Evolutionary conservation across 2,888 invertebrate genomes (phyloP), one percentile per base, ranked within the genome.

Genomic region (Plutella xylostella): DNA sequence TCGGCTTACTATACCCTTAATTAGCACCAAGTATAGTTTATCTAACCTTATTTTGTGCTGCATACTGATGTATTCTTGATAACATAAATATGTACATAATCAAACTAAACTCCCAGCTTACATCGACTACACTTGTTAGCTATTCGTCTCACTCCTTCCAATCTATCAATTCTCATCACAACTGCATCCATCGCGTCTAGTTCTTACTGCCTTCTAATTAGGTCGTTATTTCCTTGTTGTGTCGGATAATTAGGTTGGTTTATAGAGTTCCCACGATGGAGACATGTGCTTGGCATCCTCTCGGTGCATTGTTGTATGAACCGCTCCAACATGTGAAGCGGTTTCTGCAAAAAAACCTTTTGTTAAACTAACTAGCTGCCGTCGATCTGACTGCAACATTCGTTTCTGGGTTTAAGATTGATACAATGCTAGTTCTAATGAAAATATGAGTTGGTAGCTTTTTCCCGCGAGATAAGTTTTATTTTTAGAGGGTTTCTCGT

Each of bases 281-380:
- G 42, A 42, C 42, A 42, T 42, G 30, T 42, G 42, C 30, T 19
- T n/a, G 7, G 31, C 42, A 42, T 42, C 19, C 14, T 14, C 39
- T 19, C 31, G 30, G 31, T 42, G 42, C 42, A 42, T 42, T 42
- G 42, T 42, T 30, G 19, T 42, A 30, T 42, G 42, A 42, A 42
- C 30, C 7, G 31, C 31, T 42, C 31, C 14, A 18, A 15, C 39
- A 22, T 39, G 25, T 22, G 39, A 28, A 39, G 39, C 19, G 14
- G 31, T 30, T 42, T 42, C 31, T 42, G 30, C 15, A 42, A 42
- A 41, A 42, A 39, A 15, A 11, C 25, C 25, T 39, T 15, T 39
- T 37, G 33, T 33, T 33, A 4, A 11, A 25, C 6, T 11, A 11
- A 11, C 25, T 25, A 25, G 25, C 6, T 25, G 25, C n/a, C n/a